Evolutionary conservation across 1,140 invertebrate genomes (phyloP).

Genomic region (Odontomachus brunneus): DNA sequence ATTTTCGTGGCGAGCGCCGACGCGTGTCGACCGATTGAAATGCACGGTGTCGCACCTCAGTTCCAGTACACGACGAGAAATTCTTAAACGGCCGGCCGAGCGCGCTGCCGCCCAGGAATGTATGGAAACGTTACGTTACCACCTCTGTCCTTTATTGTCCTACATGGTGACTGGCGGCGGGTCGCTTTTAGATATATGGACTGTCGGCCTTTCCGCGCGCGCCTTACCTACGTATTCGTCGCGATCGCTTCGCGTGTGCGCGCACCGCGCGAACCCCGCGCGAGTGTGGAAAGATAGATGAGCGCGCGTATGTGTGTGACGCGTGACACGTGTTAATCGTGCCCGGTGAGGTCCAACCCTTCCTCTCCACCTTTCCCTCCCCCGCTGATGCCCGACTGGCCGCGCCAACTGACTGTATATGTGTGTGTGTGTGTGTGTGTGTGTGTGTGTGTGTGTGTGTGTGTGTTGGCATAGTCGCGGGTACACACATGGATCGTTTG

Average conservation of each 20-base stretch:
- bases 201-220: conserved; percentile 61
- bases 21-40: conserved; percentile 79
- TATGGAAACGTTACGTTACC: conserved; percentile 79
- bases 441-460: too few species aligned
- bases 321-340: conserved; percentile 83
- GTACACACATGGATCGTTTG: background rate
- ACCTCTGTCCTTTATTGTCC: conserved; percentile 79
- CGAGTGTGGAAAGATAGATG: conserved; percentile 73
- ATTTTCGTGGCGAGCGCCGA: conserved; percentile 73
- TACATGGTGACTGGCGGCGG: conserved; percentile 74
- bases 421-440: background rate
- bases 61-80: conserved; percentile 78
- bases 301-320: conserved; percentile 77
- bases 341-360: conserved; percentile 77
- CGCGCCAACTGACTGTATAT: conserved; percentile 31
- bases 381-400: conserved; percentile 32
- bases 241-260: conserved; percentile 27
- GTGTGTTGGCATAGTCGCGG: background rate
- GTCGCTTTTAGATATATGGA: conserved; percentile 75
- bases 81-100: conserved; percentile 81
- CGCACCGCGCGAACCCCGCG: conserved; percentile 36
- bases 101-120: conserved; percentile 80
- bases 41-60: conserved; percentile 73
- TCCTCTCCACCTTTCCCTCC: conserved; percentile 53
- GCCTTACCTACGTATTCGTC: conserved; percentile 37